Base-by-base conservation (phyloP, 2,888 invertebrate genomes). In the Omphaloscelis lunosa region DNA sequence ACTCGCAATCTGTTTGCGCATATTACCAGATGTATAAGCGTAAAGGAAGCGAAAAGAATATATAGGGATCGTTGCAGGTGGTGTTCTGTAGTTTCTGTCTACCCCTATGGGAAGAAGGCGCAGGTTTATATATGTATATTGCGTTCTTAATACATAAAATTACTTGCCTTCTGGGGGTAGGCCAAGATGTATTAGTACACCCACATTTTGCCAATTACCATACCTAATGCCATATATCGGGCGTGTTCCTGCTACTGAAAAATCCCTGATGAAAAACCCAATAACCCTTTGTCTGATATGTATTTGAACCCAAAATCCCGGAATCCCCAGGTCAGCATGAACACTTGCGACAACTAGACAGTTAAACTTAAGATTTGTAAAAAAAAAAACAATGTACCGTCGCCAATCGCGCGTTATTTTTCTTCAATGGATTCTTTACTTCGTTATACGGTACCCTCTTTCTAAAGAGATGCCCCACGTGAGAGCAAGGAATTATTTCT, bases 401-500 rank as follows among this genome's bases (percentile, higher is more conserved):
- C 56, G 99, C 99, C 91, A 99, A 97, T 85, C 99, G 97, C 77
- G 99, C 98, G 23, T 98, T 98, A 95, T 99, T 99, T 92, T 98
- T 98, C 94, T 98, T 98, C 83, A 99, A 97, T 68, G 99, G 98
- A 67, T 98, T 99, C 48, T 98, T 97, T 73, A 98, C 97, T 98
- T 99, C 99, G 94, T 98, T 98, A 96, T 99, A 99, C 0, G 99
- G 99, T 66, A 99, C 98, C 77, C 98, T 97, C 93, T 99, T 99
- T 83, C 99, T 97, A 97, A 99, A 99, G 89, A 99, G 99, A 96
- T 99, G 99, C 2, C 99, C 99, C 45, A 99, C 99, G 95, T 99
- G 99, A 17, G 99, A 99, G 94, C 99, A 99, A 3, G 99, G 99
- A n/a, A 99, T 98, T 84, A 99, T 99, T 95, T 99, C 99, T 91